Conservation (phyloP, 2,113 vertebrate species). For the Cynoglossus semilaevis region DNA sequence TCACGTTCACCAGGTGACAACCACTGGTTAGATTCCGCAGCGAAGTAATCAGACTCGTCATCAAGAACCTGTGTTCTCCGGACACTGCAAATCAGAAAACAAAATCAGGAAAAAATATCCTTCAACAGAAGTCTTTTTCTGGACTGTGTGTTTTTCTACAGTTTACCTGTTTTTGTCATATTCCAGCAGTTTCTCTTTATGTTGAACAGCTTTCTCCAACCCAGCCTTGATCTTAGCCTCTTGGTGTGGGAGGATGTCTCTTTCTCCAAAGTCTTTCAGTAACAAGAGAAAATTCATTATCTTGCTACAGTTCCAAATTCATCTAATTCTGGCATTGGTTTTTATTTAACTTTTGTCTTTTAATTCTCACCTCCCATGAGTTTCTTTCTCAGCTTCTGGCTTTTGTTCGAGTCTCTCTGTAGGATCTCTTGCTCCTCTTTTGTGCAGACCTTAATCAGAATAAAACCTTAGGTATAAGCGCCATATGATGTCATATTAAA, state of each 20-base stretch:
- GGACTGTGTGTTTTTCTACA: neutral
- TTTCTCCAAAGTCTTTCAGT: slow-evolving; percentile 62
- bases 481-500: neutral
- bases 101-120: neutral
- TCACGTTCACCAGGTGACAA: slow-evolving; percentile 87
- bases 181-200: slow-evolving; percentile 95
- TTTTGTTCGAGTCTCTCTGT: slow-evolving; percentile 95
- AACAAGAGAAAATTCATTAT: slow-evolving; percentile 3
- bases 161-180: slow-evolving; percentile 91
- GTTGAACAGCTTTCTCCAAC: slow-evolving; percentile 89
- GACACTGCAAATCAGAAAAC: slow-evolving; percentile 70
- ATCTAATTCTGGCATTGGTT: neutral
- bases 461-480: neutral
- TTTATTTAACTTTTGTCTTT: neutral
- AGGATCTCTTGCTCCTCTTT: slow-evolving; percentile 92
- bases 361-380: slow-evolving; percentile 85
- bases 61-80: slow-evolving; percentile 94
- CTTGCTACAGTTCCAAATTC: neutral
- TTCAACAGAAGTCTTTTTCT: neutral
- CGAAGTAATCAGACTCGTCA: slow-evolving; percentile 95
- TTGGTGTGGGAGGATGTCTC: slow-evolving; percentile 83
- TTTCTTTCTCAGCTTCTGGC: slow-evolving; percentile 94
- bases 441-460: slow-evolving; percentile 86
- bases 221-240: slow-evolving; percentile 83
- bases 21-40: slow-evolving; percentile 94